Base-by-base conservation (phyloP, 2,113 vertebrate genomes). In the Corynorhinus townsendii region DNA sequence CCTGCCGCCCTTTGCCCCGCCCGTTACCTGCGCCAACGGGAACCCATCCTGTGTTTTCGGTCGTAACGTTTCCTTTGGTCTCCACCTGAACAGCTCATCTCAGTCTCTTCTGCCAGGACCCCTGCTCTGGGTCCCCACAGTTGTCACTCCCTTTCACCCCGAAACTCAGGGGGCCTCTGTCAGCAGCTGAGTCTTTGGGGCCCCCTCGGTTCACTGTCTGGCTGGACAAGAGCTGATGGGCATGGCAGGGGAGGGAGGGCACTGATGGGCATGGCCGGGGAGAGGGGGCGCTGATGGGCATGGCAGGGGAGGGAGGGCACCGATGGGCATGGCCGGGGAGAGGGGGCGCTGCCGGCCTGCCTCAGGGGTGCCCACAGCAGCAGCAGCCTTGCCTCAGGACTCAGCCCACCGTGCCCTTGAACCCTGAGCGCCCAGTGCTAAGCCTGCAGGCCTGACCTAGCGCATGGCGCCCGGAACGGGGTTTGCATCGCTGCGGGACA, bases 51-150 rank as follows among this genome's bases (percentile, higher is more conserved):
- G 11, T 35, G 72, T 62, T 9, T 28, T 16, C 1, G 5, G 3
- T 20, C 22, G 0, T 33, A 19, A 26, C 19, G 16, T 35, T 10
- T 56, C 35, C 59, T 20, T 15, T 11, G 26, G 19, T 33, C n/a
- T 8, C 33, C n/a, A 19, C 20, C n/a, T 0, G 0, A 56, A 56
- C 14, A 59, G n/a, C 77, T n/a, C 54, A 15, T 64, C 43, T 47
- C 64, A 38, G 16, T 22, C 7, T 11, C 2, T 24, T 20, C 66
- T 40, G 30, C 47, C 47, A 76, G 54, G n/a, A 26, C 28, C 33
- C 26, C 66, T 22, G 20, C 24, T 17, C 9, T 38, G 49, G 38
- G 35, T 20, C 16, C 43, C 68, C 54, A 10, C 7, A 54, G 68
- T 8, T 45, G 22, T 40, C 9, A 22, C 56, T 43, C 43, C 66